Conservation (phyloP, 2,888 invertebrate species). For the Stenodema calcarata region DNA sequence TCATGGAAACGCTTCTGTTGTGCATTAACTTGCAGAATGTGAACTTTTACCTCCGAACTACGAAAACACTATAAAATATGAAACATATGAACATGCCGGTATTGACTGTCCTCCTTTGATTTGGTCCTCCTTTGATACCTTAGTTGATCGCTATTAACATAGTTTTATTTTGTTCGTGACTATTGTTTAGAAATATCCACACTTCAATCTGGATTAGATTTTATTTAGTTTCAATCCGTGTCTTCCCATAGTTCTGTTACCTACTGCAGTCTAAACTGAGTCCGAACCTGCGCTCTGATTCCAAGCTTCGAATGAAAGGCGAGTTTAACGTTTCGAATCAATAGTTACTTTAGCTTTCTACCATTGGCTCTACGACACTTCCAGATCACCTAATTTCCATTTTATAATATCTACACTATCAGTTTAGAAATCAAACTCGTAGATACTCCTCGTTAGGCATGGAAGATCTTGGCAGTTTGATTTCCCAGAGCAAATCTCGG, state of each 20-base stretch:
- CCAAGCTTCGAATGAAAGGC: slow-evolving; percentile 3
- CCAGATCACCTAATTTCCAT: background rate
- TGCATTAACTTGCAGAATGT: no score
- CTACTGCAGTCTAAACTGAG: background rate
- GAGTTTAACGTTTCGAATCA: slow-evolving; percentile 21
- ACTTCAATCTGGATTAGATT: no score
- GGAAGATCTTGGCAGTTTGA: slow-evolving; percentile 49
- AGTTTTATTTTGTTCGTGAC: no score
- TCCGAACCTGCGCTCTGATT: slow-evolving; percentile 30
- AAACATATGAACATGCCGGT: no score
- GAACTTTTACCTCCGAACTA: no score
- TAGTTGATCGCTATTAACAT: no score
- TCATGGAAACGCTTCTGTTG: no score
- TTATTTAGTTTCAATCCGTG: no score
- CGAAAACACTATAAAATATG: no score
- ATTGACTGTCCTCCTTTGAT: no score
- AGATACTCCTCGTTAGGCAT: background rate
- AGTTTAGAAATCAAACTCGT: background rate
- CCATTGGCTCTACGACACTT: background rate
- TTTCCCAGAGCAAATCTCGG: slow-evolving; percentile 46
- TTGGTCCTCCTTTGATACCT: no score
- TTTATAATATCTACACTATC: background rate
- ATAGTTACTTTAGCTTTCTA: background rate
- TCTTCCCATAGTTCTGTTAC: background rate
- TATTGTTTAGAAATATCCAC: no score